These are phyloP conservation scores for Aspidiotus rigidus DNA, from an alignment of 2,888 invertebrate genomes.

Conservation along the genomic window DNA sequence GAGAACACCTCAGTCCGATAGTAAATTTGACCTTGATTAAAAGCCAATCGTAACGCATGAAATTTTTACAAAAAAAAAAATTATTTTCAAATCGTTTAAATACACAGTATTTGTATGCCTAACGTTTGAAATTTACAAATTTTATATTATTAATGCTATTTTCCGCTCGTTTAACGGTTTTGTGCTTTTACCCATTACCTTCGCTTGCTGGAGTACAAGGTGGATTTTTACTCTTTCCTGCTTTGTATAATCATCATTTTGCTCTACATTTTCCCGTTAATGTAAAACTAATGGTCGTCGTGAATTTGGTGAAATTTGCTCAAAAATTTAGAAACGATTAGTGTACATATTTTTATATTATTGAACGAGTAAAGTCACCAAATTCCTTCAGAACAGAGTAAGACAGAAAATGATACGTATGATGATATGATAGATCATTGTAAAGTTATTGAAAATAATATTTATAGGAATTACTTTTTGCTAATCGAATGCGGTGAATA, in stretches of 20 bases:
- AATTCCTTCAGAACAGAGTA: too few species aligned
- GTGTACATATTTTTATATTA: neutral
- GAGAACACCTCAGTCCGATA: constrained; percentile 7
- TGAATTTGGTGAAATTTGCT: neutral
- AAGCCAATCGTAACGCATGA: constrained; percentile 19
- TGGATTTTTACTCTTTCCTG: constrained; percentile 25
- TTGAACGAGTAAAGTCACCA: neutral
- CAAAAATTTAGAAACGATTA: neutral
- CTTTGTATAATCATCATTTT: constrained; percentile 26
- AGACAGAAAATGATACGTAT: neutral
- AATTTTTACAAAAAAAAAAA: constrained; percentile 6
- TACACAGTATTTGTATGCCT: constrained; percentile 10
- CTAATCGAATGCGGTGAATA: constrained; percentile 15
- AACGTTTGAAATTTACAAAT: constrained; percentile 12
- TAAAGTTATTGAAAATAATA: neutral
- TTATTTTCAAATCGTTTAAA: constrained; percentile 10
- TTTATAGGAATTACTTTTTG: neutral
- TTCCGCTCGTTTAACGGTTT: constrained; percentile 17
- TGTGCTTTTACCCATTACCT: constrained; percentile 22
- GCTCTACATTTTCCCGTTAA: constrained; percentile 9
- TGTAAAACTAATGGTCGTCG: neutral
- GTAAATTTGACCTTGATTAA: constrained; percentile 27
- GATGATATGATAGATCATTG: neutral
- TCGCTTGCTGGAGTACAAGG: constrained; percentile 24
- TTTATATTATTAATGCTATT: constrained; percentile 16